A percentile compares a stretch with the other conserved stretches of the same genome.
Evolutionary conservation across 2,888 invertebrate genomes (phyloP).

Genomic region (Zaprionus lineosus): DNA sequence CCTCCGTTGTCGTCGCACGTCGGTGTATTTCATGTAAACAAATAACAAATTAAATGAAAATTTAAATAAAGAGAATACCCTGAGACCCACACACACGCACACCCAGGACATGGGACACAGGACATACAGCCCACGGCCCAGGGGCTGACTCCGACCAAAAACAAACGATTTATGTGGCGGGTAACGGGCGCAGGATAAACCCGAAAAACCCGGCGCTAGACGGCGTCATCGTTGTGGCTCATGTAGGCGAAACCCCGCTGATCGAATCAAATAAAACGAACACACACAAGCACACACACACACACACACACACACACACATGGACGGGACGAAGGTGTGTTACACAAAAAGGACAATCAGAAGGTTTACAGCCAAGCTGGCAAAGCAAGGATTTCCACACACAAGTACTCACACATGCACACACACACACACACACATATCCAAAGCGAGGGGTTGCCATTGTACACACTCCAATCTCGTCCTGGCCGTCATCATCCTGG

Average conservation of each 20-base stretch:
- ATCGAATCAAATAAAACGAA: constrained; percentile 80
- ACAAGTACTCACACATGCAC: too few species aligned
- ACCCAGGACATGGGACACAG: constrained; percentile 1
- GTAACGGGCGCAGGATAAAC: constrained; percentile 68
- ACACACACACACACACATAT: too few species aligned
- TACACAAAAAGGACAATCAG: constrained; percentile 71
- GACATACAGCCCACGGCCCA: constrained; percentile 21
- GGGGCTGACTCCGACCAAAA: constrained; percentile 46
- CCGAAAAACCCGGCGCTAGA: constrained; percentile 59
- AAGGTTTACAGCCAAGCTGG: constrained; percentile 56
- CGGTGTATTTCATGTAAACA: constrained; percentile 77
- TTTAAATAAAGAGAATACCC: constrained; percentile 66
- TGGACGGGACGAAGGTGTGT: constrained; percentile 28
- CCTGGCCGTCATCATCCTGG: too few species aligned
- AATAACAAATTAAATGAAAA: constrained; percentile 80
- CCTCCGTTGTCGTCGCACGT: constrained; percentile 66
- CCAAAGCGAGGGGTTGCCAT: constrained; percentile 24
- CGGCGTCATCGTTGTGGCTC: constrained; percentile 61
- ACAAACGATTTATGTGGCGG: constrained; percentile 68
- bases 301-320: constrained; percentile 59
- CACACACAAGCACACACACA: constrained; percentile 48
- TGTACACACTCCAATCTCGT: background rate
- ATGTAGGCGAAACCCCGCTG: constrained; percentile 81
- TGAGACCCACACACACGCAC: constrained; percentile 30
- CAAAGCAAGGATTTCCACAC: constrained; percentile 58